Evolutionary conservation across 2,888 invertebrate species (phyloP).

Genomic region (Nomada flava): DNA sequence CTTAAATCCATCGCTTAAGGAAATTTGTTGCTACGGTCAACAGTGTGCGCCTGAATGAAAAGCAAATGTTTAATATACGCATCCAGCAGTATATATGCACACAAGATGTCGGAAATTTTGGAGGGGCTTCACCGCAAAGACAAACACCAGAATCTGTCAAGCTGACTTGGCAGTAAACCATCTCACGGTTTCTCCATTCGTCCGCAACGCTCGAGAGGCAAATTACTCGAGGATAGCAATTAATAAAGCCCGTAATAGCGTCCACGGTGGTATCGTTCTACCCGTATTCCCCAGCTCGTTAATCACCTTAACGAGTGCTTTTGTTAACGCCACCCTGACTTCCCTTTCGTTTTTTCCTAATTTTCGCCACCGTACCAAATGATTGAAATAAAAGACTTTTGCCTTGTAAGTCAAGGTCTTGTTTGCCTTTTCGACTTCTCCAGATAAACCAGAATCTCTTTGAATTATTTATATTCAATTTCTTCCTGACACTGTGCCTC

Average conservation of each 20-base stretch:
- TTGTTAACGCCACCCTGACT: conserved; percentile 75
- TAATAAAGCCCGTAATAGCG: conserved; percentile 82
- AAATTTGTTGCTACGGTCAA: neutral
- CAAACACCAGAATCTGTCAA: conserved; percentile 50
- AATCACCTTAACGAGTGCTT: conserved; percentile 83
- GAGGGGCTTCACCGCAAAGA: conserved; percentile 35
- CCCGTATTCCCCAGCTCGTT: conserved; percentile 74
- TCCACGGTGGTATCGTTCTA: conserved; percentile 72
- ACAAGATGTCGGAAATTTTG: conserved; percentile 42
- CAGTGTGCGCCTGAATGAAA: neutral
- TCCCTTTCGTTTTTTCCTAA: neutral
- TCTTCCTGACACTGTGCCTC: too few relatives aligned
- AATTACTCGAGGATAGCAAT: conserved; percentile 83
- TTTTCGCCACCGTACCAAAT: neutral
- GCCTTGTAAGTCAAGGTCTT: too few relatives aligned
- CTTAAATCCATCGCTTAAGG: neutral
- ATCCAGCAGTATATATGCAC: conserved; percentile 3
- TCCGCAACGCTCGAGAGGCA: conserved; percentile 68
- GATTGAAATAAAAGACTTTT: conserved; percentile 15
- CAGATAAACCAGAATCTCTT: neutral
- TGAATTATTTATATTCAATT: neutral
- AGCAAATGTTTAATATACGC: conserved; percentile 41
- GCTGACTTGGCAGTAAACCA: conserved; percentile 55
- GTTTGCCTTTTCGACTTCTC: neutral
- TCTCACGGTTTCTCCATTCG: conserved; percentile 44